phyloP scores from a whole-genome alignment of 2,888 invertebrate genomes.

The Teinopalpus imperialis region DNA sequence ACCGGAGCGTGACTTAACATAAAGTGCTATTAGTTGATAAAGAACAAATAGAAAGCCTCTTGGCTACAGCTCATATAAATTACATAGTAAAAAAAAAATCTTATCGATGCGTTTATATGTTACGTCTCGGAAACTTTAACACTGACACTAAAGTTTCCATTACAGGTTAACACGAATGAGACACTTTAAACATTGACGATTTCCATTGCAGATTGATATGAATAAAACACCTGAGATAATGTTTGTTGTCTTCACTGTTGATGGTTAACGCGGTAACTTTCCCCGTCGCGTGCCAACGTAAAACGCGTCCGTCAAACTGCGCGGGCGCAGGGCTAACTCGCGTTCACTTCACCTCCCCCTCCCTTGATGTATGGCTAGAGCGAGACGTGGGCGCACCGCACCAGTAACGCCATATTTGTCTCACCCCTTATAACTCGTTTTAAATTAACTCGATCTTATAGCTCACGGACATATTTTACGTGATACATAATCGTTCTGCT shows the following conservation, averaged over 20 bases:
- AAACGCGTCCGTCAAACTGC: conserved; percentile 61
- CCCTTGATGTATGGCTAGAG: conserved; percentile 58
- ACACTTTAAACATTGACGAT: conserved; percentile 21
- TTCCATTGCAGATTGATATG: conserved; percentile 22
- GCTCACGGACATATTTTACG: conserved; percentile 2
- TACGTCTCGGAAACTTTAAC: background rate
- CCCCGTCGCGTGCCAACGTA: conserved; percentile 50
- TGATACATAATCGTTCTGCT: too few species aligned
- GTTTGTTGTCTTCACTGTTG: conserved; percentile 37
- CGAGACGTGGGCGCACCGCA: conserved; percentile 62
- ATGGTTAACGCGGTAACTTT: conserved; percentile 56
- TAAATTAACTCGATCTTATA: conserved; percentile 29
- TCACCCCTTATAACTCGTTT: conserved; percentile 50
- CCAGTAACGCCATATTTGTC: conserved; percentile 68
- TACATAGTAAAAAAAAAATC: background rate
- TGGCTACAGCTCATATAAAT: background rate
- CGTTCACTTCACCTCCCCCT: conserved; percentile 53
- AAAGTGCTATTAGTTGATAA: conserved; percentile 52
- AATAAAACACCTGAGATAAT: background rate
- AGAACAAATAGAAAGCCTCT: conserved; percentile 33
- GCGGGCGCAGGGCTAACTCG: conserved; percentile 72
- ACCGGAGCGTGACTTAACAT: conserved; percentile 57
- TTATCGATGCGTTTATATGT: background rate
- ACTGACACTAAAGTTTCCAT: too few species aligned
- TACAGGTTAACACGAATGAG: conserved; percentile 1